Evolutionary conservation across 2,888 invertebrate genomes (phyloP).

Genomic region (Beris morrisii): DNA sequence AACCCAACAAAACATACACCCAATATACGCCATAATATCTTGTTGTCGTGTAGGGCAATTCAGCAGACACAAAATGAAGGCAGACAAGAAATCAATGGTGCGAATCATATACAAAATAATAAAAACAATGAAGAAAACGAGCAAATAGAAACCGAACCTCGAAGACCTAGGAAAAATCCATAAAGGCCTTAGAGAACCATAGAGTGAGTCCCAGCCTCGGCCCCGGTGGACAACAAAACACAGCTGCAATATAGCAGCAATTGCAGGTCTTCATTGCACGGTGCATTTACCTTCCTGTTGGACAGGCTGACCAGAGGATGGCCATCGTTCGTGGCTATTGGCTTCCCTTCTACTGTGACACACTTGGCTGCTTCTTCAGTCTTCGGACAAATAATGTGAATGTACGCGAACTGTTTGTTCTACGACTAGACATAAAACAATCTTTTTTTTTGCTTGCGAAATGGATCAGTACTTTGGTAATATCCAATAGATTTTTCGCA

Average conservation of each 20-base stretch:
- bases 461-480: too few species aligned
- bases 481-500: too few species aligned
- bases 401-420: too few species aligned
- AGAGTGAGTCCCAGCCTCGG: not conserved
- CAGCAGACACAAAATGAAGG: conserved; percentile 19
- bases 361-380: conserved; percentile 7
- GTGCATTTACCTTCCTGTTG: conserved; percentile 6
- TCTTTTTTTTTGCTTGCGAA: too few species aligned
- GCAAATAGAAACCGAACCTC: conserved; percentile 8
- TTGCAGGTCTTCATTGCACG: conserved; percentile 20
- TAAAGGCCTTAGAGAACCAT: not conserved
- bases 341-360: conserved; percentile 8
- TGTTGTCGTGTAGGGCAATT: conserved; percentile 2
- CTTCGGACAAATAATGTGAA: not conserved
- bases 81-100: conserved; percentile 19
- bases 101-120: conserved; percentile 12
- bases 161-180: conserved; percentile 28
- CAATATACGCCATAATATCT: not conserved
- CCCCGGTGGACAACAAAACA: not conserved
- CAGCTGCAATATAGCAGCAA: conserved; percentile 5
- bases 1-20: not conserved
- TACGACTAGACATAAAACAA: too few species aligned
- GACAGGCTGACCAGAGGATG: not conserved
- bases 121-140: conserved; percentile 14
- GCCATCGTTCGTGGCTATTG: not conserved